Conservation (phyloP, 2,888 invertebrate species). For the Chloromyia formosa region DNA sequence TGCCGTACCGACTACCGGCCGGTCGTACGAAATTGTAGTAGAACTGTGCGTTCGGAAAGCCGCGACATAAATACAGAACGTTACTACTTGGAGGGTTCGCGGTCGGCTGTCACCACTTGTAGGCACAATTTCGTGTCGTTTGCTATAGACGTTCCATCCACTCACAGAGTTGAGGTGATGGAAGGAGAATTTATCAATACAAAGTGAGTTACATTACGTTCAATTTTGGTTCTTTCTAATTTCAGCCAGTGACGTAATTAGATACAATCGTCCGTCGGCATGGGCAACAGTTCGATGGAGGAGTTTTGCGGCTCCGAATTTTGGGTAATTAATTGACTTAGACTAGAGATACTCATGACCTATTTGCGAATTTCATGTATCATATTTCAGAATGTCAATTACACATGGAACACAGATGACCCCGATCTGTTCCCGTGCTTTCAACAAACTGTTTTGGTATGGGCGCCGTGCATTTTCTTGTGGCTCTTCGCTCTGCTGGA, state of each 20-base stretch:
- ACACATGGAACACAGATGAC: slow-evolving; percentile 82
- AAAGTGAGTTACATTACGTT: background rate
- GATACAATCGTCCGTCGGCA: slow-evolving; percentile 27
- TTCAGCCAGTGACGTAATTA: slow-evolving; percentile 40
- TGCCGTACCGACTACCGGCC: too few species aligned
- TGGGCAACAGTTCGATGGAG: slow-evolving; percentile 70
- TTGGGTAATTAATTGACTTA: slow-evolving; percentile 76
- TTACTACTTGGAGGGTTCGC: too few species aligned
- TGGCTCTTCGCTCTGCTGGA: slow-evolving; percentile 82
- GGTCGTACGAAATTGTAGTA: too few species aligned
- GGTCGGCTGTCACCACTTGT: too few species aligned
- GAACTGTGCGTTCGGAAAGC: too few species aligned
- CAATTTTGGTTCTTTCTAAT: slow-evolving; percentile 17
- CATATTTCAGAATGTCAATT: slow-evolving; percentile 74
- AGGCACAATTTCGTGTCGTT: too few species aligned
- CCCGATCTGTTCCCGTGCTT: slow-evolving; percentile 93
- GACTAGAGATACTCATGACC: background rate
- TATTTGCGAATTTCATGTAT: background rate
- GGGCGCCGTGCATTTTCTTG: slow-evolving; percentile 87
- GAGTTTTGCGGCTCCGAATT: slow-evolving; percentile 80
- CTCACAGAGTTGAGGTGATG: too few species aligned
- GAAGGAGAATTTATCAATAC: too few species aligned
- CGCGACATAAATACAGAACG: too few species aligned
- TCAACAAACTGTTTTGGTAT: slow-evolving; percentile 87
- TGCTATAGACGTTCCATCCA: too few species aligned